These are phyloP conservation scores for Papilio aristodemus DNA, from an alignment of 1,140 invertebrate species.

Conservation along the genomic window DNA sequence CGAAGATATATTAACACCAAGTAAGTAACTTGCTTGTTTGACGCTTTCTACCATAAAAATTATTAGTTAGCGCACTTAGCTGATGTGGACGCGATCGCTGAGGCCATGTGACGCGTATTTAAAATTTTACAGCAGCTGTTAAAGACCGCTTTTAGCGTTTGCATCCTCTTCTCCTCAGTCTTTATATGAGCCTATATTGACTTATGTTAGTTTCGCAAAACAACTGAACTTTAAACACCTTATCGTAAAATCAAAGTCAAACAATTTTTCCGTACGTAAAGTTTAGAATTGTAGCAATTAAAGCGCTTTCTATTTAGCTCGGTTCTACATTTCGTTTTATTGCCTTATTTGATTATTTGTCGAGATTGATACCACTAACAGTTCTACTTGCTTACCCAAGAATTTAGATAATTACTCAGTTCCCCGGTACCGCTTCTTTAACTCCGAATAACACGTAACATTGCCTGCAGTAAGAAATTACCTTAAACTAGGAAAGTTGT, in stretches of 20 bases:
- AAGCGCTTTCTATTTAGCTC: background rate
- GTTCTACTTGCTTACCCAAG: conserved; percentile 12
- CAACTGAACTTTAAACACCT: background rate
- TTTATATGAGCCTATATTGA: no score
- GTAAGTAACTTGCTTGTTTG: no score
- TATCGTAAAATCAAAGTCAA: background rate
- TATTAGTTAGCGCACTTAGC: no score
- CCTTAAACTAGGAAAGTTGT: background rate
- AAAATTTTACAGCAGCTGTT: no score
- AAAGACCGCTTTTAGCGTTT: no score
- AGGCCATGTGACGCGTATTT: no score
- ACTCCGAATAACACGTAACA: conserved; percentile 18
- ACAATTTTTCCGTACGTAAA: background rate
- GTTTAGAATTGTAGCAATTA: background rate
- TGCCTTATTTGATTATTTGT: background rate
- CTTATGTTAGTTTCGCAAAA: background rate
- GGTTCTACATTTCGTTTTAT: conserved; percentile 8
- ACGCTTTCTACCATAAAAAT: no score
- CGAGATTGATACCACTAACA: background rate
- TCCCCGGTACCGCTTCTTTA: background rate
- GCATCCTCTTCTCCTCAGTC: no score
- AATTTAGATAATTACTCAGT: conserved; percentile 16
- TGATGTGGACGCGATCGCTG: no score
- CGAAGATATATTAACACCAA: no score
- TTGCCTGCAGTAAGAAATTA: conserved; percentile 12